Base-by-base conservation (phyloP, 2,113 vertebrate species). In the Mesembrinibis cayennensis region DNA sequence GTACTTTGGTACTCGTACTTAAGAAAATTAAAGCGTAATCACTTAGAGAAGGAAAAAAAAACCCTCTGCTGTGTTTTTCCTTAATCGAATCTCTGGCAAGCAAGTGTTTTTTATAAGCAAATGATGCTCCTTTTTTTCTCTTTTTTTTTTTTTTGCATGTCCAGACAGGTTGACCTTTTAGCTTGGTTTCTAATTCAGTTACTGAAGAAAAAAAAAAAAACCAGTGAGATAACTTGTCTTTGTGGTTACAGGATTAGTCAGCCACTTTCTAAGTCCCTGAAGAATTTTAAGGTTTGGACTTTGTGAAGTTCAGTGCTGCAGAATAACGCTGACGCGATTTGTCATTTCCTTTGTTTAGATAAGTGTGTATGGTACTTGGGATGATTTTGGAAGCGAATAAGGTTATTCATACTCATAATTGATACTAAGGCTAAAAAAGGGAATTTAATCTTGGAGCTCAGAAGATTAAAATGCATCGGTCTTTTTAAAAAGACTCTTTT, bases 11-110 rank as follows among this genome's bases (percentile, higher is more conserved):
- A 32, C 89, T 97, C 87, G 96, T 95, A 95, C 92, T 97, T 95
- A 89, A 96, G 94, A 94, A 98, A 97, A 97, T 96, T 90, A 89
- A 98, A 97, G 76, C 96, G 74, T 83, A 97, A 95, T 94, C 95
- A 95, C 76, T 97, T 95, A 92, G 65, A 92, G 90, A 94, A 97
- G 94, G 78, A 2, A 45, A 38, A 42, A 65, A 88, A 90, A 73
- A 71, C 3, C 7, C 56, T 85, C 90, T 93, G 45, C 89, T 95
- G 21, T 83, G 58, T 85, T 98, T 91, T 96, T 93, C 50, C 66
- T 95, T 97, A 95, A 87, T 97, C 95, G 92, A 94, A 89, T 86
- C 73, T 90, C 95, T 49, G 84, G 82, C 88, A 73, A 88, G 86
- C 93, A 95, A 96, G 90, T 83, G 59, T 82, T 45, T 70, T 96